Base-by-base conservation (phyloP, 2,797 vertebrate species). In the Natrix natrix region DNA sequence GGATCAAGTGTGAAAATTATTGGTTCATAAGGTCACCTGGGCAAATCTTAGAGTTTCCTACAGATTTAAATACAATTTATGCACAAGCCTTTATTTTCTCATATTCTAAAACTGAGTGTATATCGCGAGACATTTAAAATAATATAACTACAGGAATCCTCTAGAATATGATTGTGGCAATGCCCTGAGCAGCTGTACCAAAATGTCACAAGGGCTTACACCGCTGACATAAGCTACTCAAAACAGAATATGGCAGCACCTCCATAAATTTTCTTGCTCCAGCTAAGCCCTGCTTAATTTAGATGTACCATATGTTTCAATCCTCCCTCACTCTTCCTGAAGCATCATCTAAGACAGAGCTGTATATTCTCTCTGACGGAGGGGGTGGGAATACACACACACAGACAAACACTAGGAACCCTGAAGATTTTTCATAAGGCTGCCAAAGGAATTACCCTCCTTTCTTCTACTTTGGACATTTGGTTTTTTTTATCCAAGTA, bases 211-310 rank as follows among this genome's bases (percentile, higher is more conserved):
- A 88, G 97, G 97, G 95, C 95, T 97, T 97, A 97, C 96, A 96
- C 98, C 98, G 98, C 98, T 98, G 98, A 98, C 97, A 96, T 96
- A 95, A 96, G 96, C 96, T 97, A 96, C 97, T 97, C 93, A 98
- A 98, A 97, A 97, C 94, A 96, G 97, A 98, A 96, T 94, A 90
- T 95, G 96, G 94, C 94, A 96, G 94, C 96, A 96, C 95, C 1
- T 78, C 96, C 97, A 97, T 97, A 97, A 98, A 97, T 95, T 97
- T 97, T 95, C 96, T 87, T 94, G 56, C 92, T 83, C 94, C 95
- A 95, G 96, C 96, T 97, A 96, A 97, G 94, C 92, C 92, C 92
- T 93, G 97, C 98, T 98, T 98, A 98, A 98, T 98, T 98, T 98
- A 98, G 98, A 96, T 93, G 95, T 55, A 4, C 78, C 94, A n/a